These are phyloP conservation scores for Eulithis testata DNA, from an alignment of 2,888 invertebrate species.

Conservation along the genomic window DNA sequence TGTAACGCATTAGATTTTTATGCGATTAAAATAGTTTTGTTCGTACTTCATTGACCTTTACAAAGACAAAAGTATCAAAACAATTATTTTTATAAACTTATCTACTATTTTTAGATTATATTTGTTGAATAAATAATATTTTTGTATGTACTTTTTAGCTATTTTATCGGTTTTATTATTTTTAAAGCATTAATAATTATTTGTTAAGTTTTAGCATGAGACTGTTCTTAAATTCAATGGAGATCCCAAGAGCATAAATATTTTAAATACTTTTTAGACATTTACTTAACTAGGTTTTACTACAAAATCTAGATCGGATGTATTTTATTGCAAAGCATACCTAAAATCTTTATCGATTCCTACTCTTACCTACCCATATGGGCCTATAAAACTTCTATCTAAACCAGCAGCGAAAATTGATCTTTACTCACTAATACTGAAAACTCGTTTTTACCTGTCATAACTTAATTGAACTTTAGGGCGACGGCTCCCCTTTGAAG, in stretches of 20 bases:
- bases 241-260: too few species aligned
- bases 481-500: constrained; percentile 64
- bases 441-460: constrained; percentile 41
- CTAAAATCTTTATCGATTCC: constrained; percentile 11
- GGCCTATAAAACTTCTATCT: constrained; percentile 14
- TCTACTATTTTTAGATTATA: constrained; percentile 6
- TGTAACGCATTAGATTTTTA: not conserved
- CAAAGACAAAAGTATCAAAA: not conserved
- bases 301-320: not conserved
- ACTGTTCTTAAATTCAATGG: too few species aligned
- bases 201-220: too few species aligned
- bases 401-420: constrained; percentile 5
- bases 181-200: too few species aligned
- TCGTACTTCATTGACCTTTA: not conserved
- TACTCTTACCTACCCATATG: constrained; percentile 21
- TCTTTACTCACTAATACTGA: constrained; percentile 27
- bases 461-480: constrained; percentile 71
- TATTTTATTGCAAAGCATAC: not conserved
- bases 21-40: not conserved
- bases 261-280: too few species aligned
- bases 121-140: constrained; percentile 29
- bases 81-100: constrained; percentile 24
- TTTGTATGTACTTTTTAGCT: not conserved
- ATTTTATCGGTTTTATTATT: too few species aligned
- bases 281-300: too few species aligned